These are phyloP conservation scores for Clamator glandarius DNA, from an alignment of 2,797 vertebrate species.

Conservation along the genomic window DNA sequence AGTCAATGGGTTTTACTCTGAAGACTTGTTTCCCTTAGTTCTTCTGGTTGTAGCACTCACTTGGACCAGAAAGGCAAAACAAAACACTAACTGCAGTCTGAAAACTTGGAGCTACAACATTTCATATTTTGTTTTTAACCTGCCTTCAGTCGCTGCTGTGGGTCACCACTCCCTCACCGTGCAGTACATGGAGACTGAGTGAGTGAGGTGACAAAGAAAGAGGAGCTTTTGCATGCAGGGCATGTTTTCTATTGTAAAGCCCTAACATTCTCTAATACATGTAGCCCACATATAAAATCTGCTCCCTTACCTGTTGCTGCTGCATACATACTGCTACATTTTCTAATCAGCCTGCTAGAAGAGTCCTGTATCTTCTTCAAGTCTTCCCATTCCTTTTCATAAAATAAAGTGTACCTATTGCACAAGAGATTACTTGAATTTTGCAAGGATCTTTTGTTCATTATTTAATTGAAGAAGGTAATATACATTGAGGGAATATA, in stretches of 20 bases:
- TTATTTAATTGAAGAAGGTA: slow-evolving; percentile 24
- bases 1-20: neutral
- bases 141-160: neutral
- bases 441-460: slow-evolving; percentile 32
- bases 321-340: neutral
- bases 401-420: neutral
- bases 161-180: neutral
- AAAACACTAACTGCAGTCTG: neutral
- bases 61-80: neutral
- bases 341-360: neutral
- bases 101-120: neutral
- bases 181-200: accelerated
- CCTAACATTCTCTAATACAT: accelerated
- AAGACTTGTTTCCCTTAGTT: neutral
- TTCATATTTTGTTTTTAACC: neutral
- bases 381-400: neutral
- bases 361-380: neutral
- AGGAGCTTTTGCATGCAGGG: neutral
- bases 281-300: neutral
- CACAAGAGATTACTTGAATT: slow-evolving; percentile 34
- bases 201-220: neutral
- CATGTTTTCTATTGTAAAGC: neutral
- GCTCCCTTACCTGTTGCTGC: neutral
- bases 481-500: neutral
- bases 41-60: accelerated